Base-by-base conservation (phyloP, 2,797 vertebrate species). In the Columba guinea region DNA sequence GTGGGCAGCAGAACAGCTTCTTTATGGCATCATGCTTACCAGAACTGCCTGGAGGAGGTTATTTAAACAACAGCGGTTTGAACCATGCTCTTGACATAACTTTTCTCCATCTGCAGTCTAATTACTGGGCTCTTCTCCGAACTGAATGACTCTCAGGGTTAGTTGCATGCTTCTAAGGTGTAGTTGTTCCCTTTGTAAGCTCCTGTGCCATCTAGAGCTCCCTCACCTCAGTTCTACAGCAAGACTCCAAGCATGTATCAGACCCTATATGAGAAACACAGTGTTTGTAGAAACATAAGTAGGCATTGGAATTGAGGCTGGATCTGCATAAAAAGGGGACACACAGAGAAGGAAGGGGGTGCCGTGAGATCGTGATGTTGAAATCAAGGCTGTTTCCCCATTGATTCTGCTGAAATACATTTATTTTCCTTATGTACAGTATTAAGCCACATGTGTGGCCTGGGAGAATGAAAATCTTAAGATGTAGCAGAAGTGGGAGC, bases 31-130 rank as follows among this genome's bases (percentile, higher is more conserved):
- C 52, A 6, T 79, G 46, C 94, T 92, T 93, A 67, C 91, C 75
- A 85, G 44, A 89, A 81, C 81, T 95, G 84, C 68, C 56, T 67
- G 68, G 56, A 95, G 75, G 75, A 58, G 27, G n/a, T 92, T 87
- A 48, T 93, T 96, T 63, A 89, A 94, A 87, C 78, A 74, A 37
- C 80, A 58, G 62, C 52, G 39, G 28, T 85, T 92, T 89, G 79
- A 95, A 92, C 91, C 28, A 1, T 26, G 71, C 71, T 93, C 89
- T 93, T 95, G 81, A 94, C 78, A 83, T 93, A 74, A 65, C 79
- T 95, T 89, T 82, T 44, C 56, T 91, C 71, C 89, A 49, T 84
- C 93, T 73, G 71, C 71, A 89, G 73, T 87, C 70, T 87, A 76
- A 91, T 94, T 63, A 73, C n/a, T 87, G 76, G 20, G 53, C 79